These are phyloP conservation scores for Drosophila aldrichi DNA, from an alignment of 2,888 invertebrate genomes.

Conservation along the genomic window DNA sequence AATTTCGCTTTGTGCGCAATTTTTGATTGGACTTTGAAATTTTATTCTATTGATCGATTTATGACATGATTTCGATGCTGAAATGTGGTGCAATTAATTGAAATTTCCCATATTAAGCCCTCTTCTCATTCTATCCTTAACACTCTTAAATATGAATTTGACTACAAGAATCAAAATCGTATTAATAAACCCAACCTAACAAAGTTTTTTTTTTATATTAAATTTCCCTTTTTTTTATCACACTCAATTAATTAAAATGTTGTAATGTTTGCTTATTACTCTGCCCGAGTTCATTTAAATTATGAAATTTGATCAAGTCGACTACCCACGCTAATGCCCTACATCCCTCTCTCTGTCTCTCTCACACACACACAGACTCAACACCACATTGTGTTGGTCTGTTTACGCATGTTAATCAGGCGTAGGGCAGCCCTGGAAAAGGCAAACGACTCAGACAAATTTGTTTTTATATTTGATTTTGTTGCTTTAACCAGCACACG, in stretches of 20 bases:
- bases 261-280: constrained; percentile 43
- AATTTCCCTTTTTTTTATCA: background rate
- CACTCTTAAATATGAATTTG: no score
- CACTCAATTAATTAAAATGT: constrained; percentile 46
- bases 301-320: constrained; percentile 76
- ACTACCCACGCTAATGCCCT: background rate
- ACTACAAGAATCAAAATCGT: no score
- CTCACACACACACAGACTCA: background rate
- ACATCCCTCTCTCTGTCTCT: background rate
- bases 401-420: constrained; percentile 72
- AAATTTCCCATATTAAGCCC: background rate
- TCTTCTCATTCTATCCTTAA: no score
- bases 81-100: background rate
- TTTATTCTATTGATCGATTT: background rate
- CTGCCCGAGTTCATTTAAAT: constrained; percentile 67
- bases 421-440: constrained; percentile 53
- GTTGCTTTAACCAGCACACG: background rate
- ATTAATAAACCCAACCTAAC: background rate
- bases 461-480: constrained; percentile 41
- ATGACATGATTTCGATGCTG: background rate
- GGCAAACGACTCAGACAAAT: constrained; percentile 43
- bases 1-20: background rate
- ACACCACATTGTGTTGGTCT: constrained; percentile 20
- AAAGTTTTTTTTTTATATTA: background rate
- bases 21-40: background rate